phyloP scores from a whole-genome alignment of 2,888 invertebrate species.

The Pseudococcus jackbeardsleyi region DNA sequence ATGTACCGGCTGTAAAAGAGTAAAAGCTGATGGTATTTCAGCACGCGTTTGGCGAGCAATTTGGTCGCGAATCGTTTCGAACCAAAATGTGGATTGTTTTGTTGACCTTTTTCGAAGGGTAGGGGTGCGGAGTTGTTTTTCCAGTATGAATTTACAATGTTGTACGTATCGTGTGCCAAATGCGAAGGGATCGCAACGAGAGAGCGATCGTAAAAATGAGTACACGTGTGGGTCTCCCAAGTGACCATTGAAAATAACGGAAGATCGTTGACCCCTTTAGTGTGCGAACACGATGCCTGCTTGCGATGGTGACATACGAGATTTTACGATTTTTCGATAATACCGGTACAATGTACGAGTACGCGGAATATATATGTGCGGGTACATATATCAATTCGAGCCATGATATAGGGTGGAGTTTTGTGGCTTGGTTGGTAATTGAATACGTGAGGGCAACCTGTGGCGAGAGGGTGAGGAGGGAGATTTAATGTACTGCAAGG shows the following conservation, averaged over 20 bases:
- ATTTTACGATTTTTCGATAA: slow-evolving; percentile 23
- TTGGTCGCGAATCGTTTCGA: neutral
- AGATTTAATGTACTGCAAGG: neutral
- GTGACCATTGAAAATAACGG: neutral
- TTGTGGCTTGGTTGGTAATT: slow-evolving; percentile 1
- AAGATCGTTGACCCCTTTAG: slow-evolving; percentile 4
- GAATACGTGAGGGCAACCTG: neutral
- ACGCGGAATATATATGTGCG: neutral
- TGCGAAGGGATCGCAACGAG: neutral
- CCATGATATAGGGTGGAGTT: neutral
- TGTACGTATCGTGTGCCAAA: neutral
- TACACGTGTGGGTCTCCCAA: slow-evolving; percentile 4
- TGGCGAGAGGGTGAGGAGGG: neutral
- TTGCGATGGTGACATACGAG: slow-evolving; percentile 20
- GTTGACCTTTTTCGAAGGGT: neutral
- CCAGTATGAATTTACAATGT: neutral
- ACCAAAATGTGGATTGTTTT: neutral
- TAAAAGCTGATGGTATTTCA: too few relatives aligned
- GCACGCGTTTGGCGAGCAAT: neutral
- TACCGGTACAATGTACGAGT: neutral
- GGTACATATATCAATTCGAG: neutral
- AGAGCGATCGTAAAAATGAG: neutral
- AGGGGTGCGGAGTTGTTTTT: neutral
- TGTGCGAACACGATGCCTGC: neutral
- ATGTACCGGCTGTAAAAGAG: too few relatives aligned